Conservation (phyloP, 2,888 invertebrate genomes). For the Mimas tiliae region DNA sequence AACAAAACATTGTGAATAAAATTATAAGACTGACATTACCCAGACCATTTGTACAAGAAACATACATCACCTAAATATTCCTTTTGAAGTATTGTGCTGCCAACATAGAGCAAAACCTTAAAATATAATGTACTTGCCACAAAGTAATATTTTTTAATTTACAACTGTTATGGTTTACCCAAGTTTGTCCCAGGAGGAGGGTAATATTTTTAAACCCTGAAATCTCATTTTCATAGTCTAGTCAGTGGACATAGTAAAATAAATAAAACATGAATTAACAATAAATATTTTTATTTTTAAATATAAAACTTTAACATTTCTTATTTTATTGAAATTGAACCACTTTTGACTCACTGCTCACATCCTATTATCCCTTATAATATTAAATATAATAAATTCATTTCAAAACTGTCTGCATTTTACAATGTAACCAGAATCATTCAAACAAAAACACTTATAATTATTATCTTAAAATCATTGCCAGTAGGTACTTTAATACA, state of each 20-base stretch:
- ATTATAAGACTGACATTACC: constrained; percentile 60
- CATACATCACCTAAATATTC: background rate
- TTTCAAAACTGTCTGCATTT: no score
- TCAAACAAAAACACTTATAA: no score
- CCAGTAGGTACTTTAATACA: no score
- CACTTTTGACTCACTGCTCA: background rate
- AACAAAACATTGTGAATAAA: constrained; percentile 39
- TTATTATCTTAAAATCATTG: no score
- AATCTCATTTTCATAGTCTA: constrained; percentile 57
- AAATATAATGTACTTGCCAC: constrained; percentile 54
- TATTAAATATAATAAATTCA: no score
- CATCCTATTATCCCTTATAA: no score
- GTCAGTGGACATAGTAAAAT: constrained; percentile 58
- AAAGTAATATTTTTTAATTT: constrained; percentile 47
- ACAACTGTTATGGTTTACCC: constrained; percentile 20
- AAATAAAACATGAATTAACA: constrained; percentile 52
- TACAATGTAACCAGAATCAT: no score
- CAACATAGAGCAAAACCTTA: constrained; percentile 36
- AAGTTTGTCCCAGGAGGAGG: background rate
- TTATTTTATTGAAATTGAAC: background rate
- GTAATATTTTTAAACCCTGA: constrained; percentile 35
- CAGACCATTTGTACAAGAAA: constrained; percentile 5
- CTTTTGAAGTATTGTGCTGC: background rate
- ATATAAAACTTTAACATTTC: constrained; percentile 24
- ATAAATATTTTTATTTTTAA: constrained; percentile 20